Base-by-base conservation (phyloP, 1,140 invertebrate genomes). In the Euwallacea fornicatus region DNA sequence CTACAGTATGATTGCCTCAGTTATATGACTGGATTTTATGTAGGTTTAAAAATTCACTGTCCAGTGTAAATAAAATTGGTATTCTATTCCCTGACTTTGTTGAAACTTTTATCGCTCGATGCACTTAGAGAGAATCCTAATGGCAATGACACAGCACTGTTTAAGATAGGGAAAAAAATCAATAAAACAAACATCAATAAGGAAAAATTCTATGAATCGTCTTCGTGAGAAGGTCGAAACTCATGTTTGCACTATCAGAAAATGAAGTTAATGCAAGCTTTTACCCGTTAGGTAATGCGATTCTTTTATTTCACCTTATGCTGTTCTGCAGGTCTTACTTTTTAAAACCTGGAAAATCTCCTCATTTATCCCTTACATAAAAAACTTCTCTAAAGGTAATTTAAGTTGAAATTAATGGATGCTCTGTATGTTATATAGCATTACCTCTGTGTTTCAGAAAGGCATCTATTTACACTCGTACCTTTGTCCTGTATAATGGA, bases 371-470 rank as follows among this genome's bases (percentile, higher is more conserved):
- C 11, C 50, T 53, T 6, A 53, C 11, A n/a, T 8, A 11, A 15
- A 53, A 53, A 53, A 53, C 50, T 16, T 15, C 13, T 58, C 10
- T 41, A 15, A 15, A 58, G 21, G 55, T 58, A 58, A 33, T 53
- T 53, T 53, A 53, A 53, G 15, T 53, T 53, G 50, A 53, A 53
- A 53, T 58, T 58, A 58, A 58, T 58, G 55, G 21, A 58, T 58
- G 9, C 50, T 53, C 15, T 53, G 50, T 53, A 15, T 15, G 15
- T 53, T 15, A 53, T 53, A n/a, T 53, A n/a, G 50, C 50, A 15
- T 53, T 8, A 53, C 50, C 50, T 15, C 11, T 8, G 15, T 6
- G 50, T 53, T 53, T 53, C 15, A 15, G 50, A 53, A 15, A 53
- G 50, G 50, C 11, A 53, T 53, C 15, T 53, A 53, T 53, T 53